Conservation (phyloP, 2,113 vertebrate genomes). For the Hystrix cristata region DNA sequence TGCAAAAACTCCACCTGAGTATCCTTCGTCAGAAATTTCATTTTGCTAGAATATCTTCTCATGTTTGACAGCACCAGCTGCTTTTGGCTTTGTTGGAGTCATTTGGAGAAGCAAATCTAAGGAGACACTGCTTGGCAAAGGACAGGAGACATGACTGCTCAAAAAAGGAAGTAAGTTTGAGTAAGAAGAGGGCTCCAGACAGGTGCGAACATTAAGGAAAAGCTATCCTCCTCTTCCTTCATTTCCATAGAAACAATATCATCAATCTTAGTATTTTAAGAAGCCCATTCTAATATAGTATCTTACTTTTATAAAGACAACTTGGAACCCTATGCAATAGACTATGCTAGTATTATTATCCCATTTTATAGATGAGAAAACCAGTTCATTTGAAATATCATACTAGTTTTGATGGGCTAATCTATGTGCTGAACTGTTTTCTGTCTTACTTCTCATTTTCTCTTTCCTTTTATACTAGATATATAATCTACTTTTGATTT, state of each 20-base stretch:
- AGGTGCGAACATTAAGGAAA: neutral
- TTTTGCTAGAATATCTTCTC: conserved; percentile 41
- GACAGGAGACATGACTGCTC: neutral
- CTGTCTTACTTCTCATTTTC: neutral
- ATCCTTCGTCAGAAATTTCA: neutral
- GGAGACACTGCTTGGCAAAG: conserved; percentile 5
- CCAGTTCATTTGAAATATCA: neutral
- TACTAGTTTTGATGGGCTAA: neutral
- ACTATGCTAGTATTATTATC: neutral
- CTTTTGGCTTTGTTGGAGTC: conserved; percentile 9
- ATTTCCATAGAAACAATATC: neutral
- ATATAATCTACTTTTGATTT: neutral
- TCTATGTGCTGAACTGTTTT: neutral
- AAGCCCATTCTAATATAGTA: neutral
- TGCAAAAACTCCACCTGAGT: neutral
- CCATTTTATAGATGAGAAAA: conserved; percentile 35
- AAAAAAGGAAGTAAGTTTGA: neutral
- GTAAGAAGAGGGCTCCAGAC: neutral
- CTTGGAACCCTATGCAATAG: neutral
- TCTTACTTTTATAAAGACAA: conserved; percentile 22
- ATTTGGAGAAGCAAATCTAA: conserved; percentile 50
- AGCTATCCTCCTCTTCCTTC: neutral
- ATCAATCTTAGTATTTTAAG: neutral
- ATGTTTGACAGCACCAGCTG: neutral
- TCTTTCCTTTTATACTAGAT: neutral